Conservation (phyloP, 2,888 invertebrate genomes). For the Callyntrura guangdongensis region DNA sequence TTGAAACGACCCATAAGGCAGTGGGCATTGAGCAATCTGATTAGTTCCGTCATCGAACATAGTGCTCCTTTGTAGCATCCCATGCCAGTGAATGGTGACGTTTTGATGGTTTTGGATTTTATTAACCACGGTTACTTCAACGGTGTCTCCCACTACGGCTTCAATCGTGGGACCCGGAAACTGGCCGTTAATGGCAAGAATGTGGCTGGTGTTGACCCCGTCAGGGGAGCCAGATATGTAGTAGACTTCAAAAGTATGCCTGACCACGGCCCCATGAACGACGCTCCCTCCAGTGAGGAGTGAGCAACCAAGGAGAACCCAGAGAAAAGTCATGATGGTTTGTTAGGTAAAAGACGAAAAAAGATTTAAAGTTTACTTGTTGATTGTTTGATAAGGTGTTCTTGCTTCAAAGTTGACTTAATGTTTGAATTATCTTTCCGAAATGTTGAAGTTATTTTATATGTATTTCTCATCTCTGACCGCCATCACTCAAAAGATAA, state of each 20-base stretch:
- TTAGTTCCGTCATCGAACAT: constrained; percentile 79
- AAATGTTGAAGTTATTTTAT: too few species aligned
- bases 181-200: constrained; percentile 77
- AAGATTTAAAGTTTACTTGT: too few species aligned
- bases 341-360: too few species aligned
- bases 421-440: too few species aligned
- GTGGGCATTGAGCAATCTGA: constrained; percentile 78
- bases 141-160: constrained; percentile 63
- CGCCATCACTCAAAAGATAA: too few species aligned
- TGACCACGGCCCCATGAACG: too few species aligned
- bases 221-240: constrained; percentile 77
- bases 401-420: too few species aligned
- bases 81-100: constrained; percentile 82
- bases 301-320: too few species aligned
- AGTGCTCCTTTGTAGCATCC: constrained; percentile 65
- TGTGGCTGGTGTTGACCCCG: constrained; percentile 70
- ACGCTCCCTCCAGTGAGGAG: too few species aligned
- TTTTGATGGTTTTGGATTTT: constrained; percentile 80
- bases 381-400: too few species aligned
- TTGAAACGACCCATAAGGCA: constrained; percentile 62
- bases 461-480: too few species aligned
- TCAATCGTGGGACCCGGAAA: constrained; percentile 81
- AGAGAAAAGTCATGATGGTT: too few species aligned
- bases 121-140: constrained; percentile 76
- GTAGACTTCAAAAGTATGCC: constrained; percentile 46